These are phyloP conservation scores for Tachypleus tridentatus DNA, from an alignment of 1,140 invertebrate species.

Conservation along the genomic window DNA sequence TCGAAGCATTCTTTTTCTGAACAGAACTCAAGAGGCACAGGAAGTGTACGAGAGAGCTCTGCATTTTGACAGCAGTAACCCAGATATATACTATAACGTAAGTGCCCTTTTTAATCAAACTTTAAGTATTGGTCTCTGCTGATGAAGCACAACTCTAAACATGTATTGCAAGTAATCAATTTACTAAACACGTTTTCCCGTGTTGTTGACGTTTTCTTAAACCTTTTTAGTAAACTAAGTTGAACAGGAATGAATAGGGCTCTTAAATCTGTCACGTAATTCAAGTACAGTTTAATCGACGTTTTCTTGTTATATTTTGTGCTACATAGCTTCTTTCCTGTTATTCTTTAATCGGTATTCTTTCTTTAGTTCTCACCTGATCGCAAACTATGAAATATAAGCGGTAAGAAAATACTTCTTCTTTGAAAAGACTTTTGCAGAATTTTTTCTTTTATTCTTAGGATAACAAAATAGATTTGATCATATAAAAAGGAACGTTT, in stretches of 20 bases:
- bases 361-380: too few relatives aligned
- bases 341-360: too few relatives aligned
- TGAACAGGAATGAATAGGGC: not conserved
- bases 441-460: constrained; percentile 2
- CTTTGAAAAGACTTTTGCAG: not conserved
- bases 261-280: too few relatives aligned
- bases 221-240: not conserved
- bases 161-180: too few relatives aligned
- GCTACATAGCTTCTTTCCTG: too few relatives aligned
- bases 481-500: not conserved
- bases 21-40: constrained; percentile 77
- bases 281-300: too few relatives aligned
- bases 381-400: too few relatives aligned
- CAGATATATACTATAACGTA: constrained; percentile 94
- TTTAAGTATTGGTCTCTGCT: not conserved
- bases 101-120: constrained; percentile 31
- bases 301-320: too few relatives aligned
- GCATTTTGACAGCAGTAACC: constrained; percentile 84
- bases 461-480: not conserved
- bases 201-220: not conserved
- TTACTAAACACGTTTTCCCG: not conserved
- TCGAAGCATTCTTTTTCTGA: not conserved
- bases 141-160: too few relatives aligned
- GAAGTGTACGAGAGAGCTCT: constrained; percentile 87
- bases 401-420: too few relatives aligned